Conservation (phyloP, 2,888 invertebrate species). For the Synanthedon andrenaeformis region DNA sequence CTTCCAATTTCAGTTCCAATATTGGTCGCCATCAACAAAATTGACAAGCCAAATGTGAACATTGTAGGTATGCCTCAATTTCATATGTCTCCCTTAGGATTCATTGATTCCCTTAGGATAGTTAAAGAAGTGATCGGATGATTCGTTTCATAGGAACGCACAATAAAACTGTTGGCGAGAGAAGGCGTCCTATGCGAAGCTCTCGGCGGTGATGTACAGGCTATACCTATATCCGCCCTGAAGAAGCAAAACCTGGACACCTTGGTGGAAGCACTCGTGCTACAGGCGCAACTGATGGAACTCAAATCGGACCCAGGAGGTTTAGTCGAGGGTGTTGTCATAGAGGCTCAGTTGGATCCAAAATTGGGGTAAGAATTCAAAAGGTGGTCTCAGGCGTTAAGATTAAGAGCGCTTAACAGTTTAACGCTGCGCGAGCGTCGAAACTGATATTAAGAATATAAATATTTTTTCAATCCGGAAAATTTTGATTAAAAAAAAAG, state of each 20-base stretch:
- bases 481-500: too few species aligned
- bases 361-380: constrained; percentile 68
- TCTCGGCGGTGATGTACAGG: constrained; percentile 91
- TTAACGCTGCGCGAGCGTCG: too few species aligned
- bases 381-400: too few species aligned
- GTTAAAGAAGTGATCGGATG: neutral
- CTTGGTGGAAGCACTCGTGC: constrained; percentile 84
- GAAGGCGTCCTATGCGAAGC: constrained; percentile 88
- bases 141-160: constrained; percentile 71
- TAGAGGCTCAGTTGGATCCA: constrained; percentile 84
- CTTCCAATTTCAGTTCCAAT: constrained; percentile 81
- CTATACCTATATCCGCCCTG: constrained; percentile 91
- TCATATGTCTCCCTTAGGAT: constrained; percentile 6
- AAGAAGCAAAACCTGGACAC: constrained; percentile 81
- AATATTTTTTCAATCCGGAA: too few species aligned
- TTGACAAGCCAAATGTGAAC: constrained; percentile 92
- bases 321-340: constrained; percentile 87
- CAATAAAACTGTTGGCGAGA: constrained; percentile 80
- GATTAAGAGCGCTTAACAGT: too few species aligned
- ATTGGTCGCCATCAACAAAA: constrained; percentile 97
- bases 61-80: constrained; percentile 77
- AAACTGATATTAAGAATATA: too few species aligned
- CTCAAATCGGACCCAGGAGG: constrained; percentile 86
- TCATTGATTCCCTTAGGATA: neutral
- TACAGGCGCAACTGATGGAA: constrained; percentile 90